Evolutionary conservation across 2,797 vertebrate genomes (phyloP), one percentile per base, ranked within the genome.

Genomic region (Gymnodraco acuticeps): DNA sequence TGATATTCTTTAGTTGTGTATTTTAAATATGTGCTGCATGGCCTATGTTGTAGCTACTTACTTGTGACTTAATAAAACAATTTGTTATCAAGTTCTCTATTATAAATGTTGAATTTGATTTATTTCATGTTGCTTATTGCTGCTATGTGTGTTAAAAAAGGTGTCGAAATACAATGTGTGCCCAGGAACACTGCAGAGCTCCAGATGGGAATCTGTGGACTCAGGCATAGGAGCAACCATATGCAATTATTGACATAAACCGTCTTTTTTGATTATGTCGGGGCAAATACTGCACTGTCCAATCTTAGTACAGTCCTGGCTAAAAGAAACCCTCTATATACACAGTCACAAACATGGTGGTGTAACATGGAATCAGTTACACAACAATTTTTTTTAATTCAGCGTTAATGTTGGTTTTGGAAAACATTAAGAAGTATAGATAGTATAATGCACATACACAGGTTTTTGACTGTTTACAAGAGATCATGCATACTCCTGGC

Each of bases 391-490:
- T 13, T 52, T 75, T 80, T 70, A 51, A 53, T 50, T 53, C 10
- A 31, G 23, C 41, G 59, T 59, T 4, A 42, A 50, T 19, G 11
- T 10, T 0, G 0, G 23, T 50, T 42, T 55, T 19, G 10, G 11
- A 42, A 73, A 64, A 38, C 17, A 27, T 23, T 10, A 14, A 14
- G 10, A 16, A 51, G 15, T 10, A 46, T 5, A 27, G 15, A 62
- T 54, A 50, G 12, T 31, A 16, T 9, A 27, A 23, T 60, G 51
- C 23, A 16, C 19, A 59, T 16, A 47, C 23, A 38, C 42, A 41
- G 59, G 19, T 56, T 59, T 70, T 52, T 43, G 9, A 51, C 58
- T 83, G 81, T 88, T 87, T 85, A 87, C 70, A 77, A 79, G 74
- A 64, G 15, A 43, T 20, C 41, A 53, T 48, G 52, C 47, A 62